These are phyloP conservation scores for Auanema freiburgensis DNA, from an alignment of 2,888 invertebrate genomes.

Conservation along the genomic window DNA sequence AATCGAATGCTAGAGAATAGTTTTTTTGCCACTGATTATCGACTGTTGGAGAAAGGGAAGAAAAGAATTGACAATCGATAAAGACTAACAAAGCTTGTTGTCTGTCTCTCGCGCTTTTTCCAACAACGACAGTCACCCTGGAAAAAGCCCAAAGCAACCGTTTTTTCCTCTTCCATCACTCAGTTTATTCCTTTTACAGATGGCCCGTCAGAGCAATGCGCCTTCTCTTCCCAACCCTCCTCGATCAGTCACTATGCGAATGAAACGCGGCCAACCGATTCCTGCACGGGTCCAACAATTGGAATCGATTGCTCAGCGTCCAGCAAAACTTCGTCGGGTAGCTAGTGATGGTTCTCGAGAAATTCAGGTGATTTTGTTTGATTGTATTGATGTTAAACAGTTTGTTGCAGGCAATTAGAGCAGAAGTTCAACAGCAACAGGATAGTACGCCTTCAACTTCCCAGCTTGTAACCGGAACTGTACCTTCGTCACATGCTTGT, in stretches of 20 bases:
- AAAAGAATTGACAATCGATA: too few species aligned
- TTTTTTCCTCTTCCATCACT: constrained; percentile 6
- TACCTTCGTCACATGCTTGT: constrained; percentile 16
- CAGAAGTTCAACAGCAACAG: not conserved
- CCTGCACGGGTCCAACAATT: constrained; percentile 7
- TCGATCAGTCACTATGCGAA: constrained; percentile 9
- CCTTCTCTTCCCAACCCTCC: constrained; percentile 6
- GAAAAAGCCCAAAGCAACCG: constrained; percentile 2
- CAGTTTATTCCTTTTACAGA: constrained; percentile 9
- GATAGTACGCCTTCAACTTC: constrained; percentile 10
- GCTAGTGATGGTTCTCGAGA: constrained; percentile 16
- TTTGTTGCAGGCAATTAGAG: not conserved
- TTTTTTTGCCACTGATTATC: too few species aligned
- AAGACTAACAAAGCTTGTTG: too few species aligned
- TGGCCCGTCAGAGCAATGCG: constrained; percentile 9
- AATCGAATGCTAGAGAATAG: too few species aligned
- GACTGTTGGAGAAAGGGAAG: too few species aligned
- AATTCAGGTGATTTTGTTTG: constrained; percentile 15
- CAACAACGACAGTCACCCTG: too few species aligned
- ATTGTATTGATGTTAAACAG: not conserved
- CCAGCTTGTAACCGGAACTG: constrained; percentile 20
- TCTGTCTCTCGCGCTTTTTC: too few species aligned
- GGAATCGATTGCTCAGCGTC: constrained; percentile 5
- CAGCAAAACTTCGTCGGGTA: constrained; percentile 17
- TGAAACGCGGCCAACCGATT: constrained; percentile 12